Evolutionary conservation across 2,888 invertebrate species (phyloP).

Genomic region (Odontomyia ornata): DNA sequence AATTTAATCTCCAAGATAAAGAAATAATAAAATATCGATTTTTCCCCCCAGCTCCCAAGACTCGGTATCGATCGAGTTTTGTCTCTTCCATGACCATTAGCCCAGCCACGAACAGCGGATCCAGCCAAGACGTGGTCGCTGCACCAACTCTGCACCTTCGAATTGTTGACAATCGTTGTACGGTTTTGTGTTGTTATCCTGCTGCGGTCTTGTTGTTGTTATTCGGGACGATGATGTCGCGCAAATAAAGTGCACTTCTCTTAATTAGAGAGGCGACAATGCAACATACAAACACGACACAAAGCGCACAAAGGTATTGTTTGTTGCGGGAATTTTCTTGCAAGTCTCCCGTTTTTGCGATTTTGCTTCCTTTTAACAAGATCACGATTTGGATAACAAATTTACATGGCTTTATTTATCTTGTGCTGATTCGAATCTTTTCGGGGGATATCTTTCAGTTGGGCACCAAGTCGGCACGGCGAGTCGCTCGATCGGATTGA

Average conservation of each 20-base stretch:
- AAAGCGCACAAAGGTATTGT: slow-evolving; percentile 49
- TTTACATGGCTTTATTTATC: slow-evolving; percentile 53
- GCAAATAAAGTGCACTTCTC: slow-evolving; percentile 52
- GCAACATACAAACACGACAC: slow-evolving; percentile 55
- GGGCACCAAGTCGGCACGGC: neutral
- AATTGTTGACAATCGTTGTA: slow-evolving; percentile 27
- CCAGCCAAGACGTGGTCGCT: neutral
- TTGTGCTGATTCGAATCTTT: slow-evolving; percentile 50
- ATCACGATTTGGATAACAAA: slow-evolving; percentile 56
- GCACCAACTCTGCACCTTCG: neutral
- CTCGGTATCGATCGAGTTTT: slow-evolving; percentile 21
- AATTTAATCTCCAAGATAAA: slow-evolving; percentile 48
- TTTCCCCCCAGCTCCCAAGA: neutral
- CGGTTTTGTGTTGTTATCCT: neutral
- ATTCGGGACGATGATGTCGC: slow-evolving; percentile 11
- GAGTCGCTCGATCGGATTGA: neutral
- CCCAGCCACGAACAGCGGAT: slow-evolving; percentile 17
- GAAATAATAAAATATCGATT: slow-evolving; percentile 49
- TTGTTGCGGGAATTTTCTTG: slow-evolving; percentile 40
- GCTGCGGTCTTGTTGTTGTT: too few species aligned
- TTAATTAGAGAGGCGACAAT: slow-evolving; percentile 56
- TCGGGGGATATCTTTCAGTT: slow-evolving; percentile 38
- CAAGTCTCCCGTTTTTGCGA: slow-evolving; percentile 31
- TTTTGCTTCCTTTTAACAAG: slow-evolving; percentile 52
- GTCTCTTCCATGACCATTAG: slow-evolving; percentile 43